Base-by-base conservation (phyloP, 2,888 invertebrate species). In the Phanerotoma sp. region DNA sequence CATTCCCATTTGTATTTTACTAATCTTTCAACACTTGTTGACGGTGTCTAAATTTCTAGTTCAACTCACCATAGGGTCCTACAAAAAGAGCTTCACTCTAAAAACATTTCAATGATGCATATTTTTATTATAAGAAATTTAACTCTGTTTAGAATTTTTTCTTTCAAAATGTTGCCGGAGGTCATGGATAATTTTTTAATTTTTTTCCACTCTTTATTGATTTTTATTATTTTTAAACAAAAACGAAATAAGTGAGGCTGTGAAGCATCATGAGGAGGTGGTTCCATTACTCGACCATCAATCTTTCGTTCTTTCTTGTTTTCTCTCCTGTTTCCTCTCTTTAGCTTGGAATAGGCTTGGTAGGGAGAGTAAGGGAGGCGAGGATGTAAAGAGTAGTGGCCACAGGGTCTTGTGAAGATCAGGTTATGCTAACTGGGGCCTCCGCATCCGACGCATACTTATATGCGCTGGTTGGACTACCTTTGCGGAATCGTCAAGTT, bases 351-450 rank as follows among this genome's bases (percentile, higher is more conserved):
- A 25, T 25, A 25, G 25, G 25, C 25, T 9, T 25, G 25, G 25
- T 7, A 25, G 25, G 25, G 25, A n/a, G n/a, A 5, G 25, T 25
- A 7, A 25, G 25, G 9, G 25, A 25, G 25, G 25, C 9, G 25
- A 25, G 9, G 25, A 53, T 20, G 37, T 41, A 51, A 35, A 38
- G 46, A 50, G 49, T 35, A 56, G 55, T 41, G 56, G 57, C 64
- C 61, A 58, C 62, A 64, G 60, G 66, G 65, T 65, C 64, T 55
- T 52, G 42, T 42, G 50, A 63, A 64, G 69, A 73, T 71, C 73
- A 73, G 73, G 73, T 73, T 73, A 73, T 73, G 73, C 72, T 73
- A 73, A 73, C 73, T 70, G 72, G 68, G 64, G 65, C 68, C 65
- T 37, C 32, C 32, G 60, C 63, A 60, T 64, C 66, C 63, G 60